These are phyloP conservation scores for Heliconius nattereri DNA, from an alignment of 1,140 invertebrate genomes.

Conservation along the genomic window DNA sequence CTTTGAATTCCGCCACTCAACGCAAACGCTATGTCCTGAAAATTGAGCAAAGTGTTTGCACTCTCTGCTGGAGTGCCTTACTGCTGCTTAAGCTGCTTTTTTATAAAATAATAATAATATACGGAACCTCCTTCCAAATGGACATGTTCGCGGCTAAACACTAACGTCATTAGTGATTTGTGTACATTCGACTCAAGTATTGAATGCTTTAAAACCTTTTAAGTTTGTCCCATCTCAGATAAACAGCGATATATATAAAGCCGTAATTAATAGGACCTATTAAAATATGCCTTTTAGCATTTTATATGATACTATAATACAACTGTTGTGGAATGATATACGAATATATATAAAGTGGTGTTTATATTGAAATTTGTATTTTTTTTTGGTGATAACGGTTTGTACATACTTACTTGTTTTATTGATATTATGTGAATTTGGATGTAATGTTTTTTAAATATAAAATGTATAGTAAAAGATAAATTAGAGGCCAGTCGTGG, in stretches of 20 bases:
- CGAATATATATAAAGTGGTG: not conserved
- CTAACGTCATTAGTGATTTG: conserved; percentile 60
- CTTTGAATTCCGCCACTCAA: no score
- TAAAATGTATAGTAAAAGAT: no score
- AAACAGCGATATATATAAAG: conserved; percentile 57
- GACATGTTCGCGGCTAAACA: conserved; percentile 19
- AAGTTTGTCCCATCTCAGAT: conserved; percentile 57
- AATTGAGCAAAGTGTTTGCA: no score
- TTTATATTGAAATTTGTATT: not conserved
- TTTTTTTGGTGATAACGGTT: no score
- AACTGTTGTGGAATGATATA: conserved; percentile 28
- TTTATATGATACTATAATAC: conserved; percentile 34
- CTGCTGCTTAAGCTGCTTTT: no score
- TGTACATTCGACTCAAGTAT: conserved; percentile 60
- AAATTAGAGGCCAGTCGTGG: no score
- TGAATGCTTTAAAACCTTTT: conserved; percentile 76
- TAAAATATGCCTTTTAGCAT: conserved; percentile 39
- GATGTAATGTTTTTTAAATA: no score
- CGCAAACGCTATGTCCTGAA: no score
- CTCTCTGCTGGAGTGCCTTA: no score
- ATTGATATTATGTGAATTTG: no score
- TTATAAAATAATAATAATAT: not conserved
- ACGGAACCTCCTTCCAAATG: not conserved
- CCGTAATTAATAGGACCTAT: conserved; percentile 71
- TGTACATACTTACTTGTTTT: no score